These are phyloP conservation scores for Oryzias sinensis DNA, from an alignment of 2,797 vertebrate genomes.

Conservation along the genomic window DNA sequence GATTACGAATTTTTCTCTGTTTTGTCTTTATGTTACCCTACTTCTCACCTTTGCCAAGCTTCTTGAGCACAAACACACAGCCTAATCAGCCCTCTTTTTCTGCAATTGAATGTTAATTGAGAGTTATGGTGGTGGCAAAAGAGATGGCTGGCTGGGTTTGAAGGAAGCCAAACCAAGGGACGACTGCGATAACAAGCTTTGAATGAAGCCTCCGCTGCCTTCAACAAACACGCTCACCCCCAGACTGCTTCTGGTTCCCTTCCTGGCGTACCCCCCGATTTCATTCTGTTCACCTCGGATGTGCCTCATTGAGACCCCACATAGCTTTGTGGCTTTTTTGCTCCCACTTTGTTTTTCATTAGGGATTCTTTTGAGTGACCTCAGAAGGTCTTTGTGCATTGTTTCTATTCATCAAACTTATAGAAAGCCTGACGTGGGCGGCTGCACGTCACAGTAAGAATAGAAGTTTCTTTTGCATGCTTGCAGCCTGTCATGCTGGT, in stretches of 20 bases:
- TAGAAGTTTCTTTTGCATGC: conserved; percentile 26
- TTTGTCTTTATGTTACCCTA: conserved; percentile 23
- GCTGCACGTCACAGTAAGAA: conserved; percentile 42
- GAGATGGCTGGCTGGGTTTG: conserved; percentile 80
- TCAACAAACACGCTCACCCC: conserved; percentile 32
- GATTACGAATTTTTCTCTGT: conserved; percentile 15
- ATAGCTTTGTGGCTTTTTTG: conserved; percentile 62
- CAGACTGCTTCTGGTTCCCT: conserved; percentile 41
- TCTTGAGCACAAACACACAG: conserved; percentile 51
- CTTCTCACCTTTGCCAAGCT: conserved; percentile 63
- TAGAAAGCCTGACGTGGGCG: conserved; percentile 38
- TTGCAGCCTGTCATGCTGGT: conserved; percentile 33
- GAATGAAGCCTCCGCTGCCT: conserved; percentile 80
- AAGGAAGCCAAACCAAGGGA: conserved; percentile 76
- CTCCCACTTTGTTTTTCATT: conserved; percentile 69
- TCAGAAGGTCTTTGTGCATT: conserved; percentile 46
- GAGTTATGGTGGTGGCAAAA: conserved; percentile 84
- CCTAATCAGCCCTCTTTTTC: conserved; percentile 45
- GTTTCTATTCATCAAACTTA: conserved; percentile 50
- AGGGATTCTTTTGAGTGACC: conserved; percentile 56
- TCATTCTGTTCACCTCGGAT: conserved; percentile 41
- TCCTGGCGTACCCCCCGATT: not conserved
- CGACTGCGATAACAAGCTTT: conserved; percentile 77
- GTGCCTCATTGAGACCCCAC: conserved; percentile 64
- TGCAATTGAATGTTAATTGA: conserved; percentile 84